Base-by-base conservation (phyloP, 2,797 vertebrate genomes). In the Phrynocephalus guinanensis region DNA sequence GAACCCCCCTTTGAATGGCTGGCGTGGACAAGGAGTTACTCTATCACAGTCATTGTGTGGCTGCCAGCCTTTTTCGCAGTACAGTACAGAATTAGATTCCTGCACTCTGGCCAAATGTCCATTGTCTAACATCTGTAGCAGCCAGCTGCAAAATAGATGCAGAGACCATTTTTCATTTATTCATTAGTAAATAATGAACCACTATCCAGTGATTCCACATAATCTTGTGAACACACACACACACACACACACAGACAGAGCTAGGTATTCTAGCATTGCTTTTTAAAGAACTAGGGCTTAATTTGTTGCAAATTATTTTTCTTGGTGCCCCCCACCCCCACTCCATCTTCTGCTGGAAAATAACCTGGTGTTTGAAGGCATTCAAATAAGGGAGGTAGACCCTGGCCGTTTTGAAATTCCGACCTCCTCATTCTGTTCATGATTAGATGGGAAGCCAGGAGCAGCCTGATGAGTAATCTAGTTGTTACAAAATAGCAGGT, bases 391-490 rank as follows among this genome's bases (percentile, higher is more conserved):
- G 79, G 77, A 89, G 88, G 92, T 86, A 88, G 86, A 79, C 92
- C 92, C 84, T 93, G 91, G 85, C 87, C 85, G 67, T 91, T 91
- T 89, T 91, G 81, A 60, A 91, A 71, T 84, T 90, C 90, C 90
- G 84, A 66, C 89, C 24, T 3, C 87, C 89, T 88, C 85, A 24
- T 92, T 94, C 91, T 92, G 86, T 44, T 87, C 79, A 87, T 88
- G 79, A 93, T 93, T 93, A 94, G 73, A 93, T 87, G 88, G 38
- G 91, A 94, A 92, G n/a, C 0, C 0, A 89, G 71, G 66, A 86
- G 77, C 60, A 93, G 93, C 92, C 93, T 94, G 89, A 94, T 92
- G 89, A 95, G 86, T 93, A 92, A 92, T 90, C 89, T 90, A 80
- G 10, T 93, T 91, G 83, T 88, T 93, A 85, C 63, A 91, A 89